phyloP scores from a whole-genome alignment of 2,888 invertebrate species.

The Clistopyga incitator region DNA sequence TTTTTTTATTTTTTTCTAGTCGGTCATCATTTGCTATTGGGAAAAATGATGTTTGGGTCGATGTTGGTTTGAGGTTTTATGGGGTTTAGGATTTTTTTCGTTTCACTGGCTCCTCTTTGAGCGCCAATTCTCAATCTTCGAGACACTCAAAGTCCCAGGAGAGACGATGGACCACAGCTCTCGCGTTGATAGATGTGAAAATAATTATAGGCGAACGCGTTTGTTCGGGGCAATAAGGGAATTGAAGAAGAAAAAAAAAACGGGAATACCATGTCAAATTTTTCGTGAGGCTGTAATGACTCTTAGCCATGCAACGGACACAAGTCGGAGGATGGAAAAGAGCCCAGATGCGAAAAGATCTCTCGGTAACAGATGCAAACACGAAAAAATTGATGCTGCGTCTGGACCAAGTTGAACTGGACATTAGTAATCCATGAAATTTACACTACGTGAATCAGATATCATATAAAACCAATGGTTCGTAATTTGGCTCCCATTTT shows the following conservation, averaged over 20 bases:
- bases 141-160: constrained; percentile 66
- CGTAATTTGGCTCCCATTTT: background rate
- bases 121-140: constrained; percentile 81
- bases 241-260: constrained; percentile 54
- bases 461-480: background rate
- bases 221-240: constrained; percentile 67
- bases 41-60: too few species aligned
- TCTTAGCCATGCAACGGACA: constrained; percentile 79
- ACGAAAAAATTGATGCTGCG: background rate
- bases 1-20: constrained; percentile 39
- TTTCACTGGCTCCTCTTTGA: constrained; percentile 72
- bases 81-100: too few species aligned
- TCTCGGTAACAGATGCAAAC: constrained; percentile 35
- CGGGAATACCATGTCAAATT: constrained; percentile 81
- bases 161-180: constrained; percentile 70
- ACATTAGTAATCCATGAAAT: background rate
- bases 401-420: background rate
- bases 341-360: constrained; percentile 56
- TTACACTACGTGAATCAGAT: background rate
- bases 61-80: background rate
- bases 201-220: constrained; percentile 83
- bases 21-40: constrained; percentile 60
- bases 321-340: constrained; percentile 55
- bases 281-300: constrained; percentile 81
- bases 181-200: constrained; percentile 83